phyloP scores from a whole-genome alignment of 2,888 invertebrate genomes.

The Chymomyza procnemis region DNA sequence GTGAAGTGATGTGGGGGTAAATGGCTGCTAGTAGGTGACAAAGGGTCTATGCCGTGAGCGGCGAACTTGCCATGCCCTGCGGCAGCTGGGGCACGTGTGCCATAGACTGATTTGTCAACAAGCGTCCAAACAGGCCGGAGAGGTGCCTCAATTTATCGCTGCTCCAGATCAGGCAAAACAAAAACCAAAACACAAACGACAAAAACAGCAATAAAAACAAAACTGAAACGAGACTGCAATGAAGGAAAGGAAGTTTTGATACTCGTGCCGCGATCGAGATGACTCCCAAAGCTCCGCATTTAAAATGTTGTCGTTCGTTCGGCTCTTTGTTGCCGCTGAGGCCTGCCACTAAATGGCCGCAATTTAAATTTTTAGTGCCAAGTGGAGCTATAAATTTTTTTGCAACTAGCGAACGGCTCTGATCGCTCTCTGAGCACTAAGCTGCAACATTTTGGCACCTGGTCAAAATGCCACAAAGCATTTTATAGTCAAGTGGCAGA shows the following conservation, averaged over 20 bases:
- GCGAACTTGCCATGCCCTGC: background rate
- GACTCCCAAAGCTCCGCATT: slow-evolving; percentile 35
- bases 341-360: slow-evolving; percentile 58
- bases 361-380: slow-evolving; percentile 68
- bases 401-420: background rate
- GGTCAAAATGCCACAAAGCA: slow-evolving; percentile 29
- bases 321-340: slow-evolving; percentile 19
- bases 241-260: slow-evolving; percentile 23
- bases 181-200: slow-evolving; percentile 31
- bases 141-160: slow-evolving; percentile 64
- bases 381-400: slow-evolving; percentile 60
- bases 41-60: slow-evolving; percentile 43
- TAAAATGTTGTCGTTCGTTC: slow-evolving; percentile 59
- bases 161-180: slow-evolving; percentile 63
- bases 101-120: slow-evolving; percentile 64
- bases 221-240: background rate
- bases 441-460: slow-evolving; percentile 51
- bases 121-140: slow-evolving; percentile 52
- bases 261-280: slow-evolving; percentile 18
- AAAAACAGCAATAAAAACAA: slow-evolving; percentile 28
- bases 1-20: slow-evolving; percentile 52
- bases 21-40: slow-evolving; percentile 59
- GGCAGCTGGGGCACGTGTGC: slow-evolving; percentile 50
- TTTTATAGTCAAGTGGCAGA: slow-evolving; percentile 36
- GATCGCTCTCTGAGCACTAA: background rate